A percentile compares a stretch with the other conserved stretches of the same genome.
Evolutionary conservation across 2,888 invertebrate genomes (phyloP).

Genomic region (Thymelicus lineola): DNA sequence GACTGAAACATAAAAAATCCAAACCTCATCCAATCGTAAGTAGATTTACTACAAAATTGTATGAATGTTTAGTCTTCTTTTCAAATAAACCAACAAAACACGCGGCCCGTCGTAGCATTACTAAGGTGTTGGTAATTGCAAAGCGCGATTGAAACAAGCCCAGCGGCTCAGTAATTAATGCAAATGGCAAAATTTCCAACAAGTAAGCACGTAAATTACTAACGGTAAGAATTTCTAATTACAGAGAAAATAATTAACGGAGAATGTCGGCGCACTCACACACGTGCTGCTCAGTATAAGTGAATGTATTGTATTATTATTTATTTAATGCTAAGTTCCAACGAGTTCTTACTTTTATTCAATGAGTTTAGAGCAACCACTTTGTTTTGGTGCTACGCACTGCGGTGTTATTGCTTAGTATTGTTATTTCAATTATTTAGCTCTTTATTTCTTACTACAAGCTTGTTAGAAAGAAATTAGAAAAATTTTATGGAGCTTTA

Average conservation of each 20-base stretch:
- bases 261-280: constrained; percentile 11
- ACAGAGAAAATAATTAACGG: constrained; percentile 33
- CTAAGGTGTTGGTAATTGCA: constrained; percentile 28
- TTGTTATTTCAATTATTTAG: too few species aligned
- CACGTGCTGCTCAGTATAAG: not conserved
- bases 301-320: constrained; percentile 2
- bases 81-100: constrained; percentile 1
- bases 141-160: constrained; percentile 22
- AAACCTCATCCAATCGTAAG: too few species aligned
- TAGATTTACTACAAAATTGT: too few species aligned
- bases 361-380: too few species aligned
- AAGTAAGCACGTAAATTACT: constrained; percentile 26
- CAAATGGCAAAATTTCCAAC: constrained; percentile 23
- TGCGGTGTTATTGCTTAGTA: too few species aligned
- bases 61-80: too few species aligned
- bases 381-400: too few species aligned
- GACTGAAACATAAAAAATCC: too few species aligned
- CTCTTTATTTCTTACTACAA: too few species aligned
- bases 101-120: not conserved
- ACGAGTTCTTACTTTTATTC: not conserved
- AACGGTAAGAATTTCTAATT: constrained; percentile 35
- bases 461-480: too few species aligned
- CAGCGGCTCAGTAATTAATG: constrained; percentile 28
- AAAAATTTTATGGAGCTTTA: too few species aligned
- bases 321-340: not conserved